Base-by-base conservation (phyloP, 2,888 invertebrate species). In the Epiperipatus broadwayi region DNA sequence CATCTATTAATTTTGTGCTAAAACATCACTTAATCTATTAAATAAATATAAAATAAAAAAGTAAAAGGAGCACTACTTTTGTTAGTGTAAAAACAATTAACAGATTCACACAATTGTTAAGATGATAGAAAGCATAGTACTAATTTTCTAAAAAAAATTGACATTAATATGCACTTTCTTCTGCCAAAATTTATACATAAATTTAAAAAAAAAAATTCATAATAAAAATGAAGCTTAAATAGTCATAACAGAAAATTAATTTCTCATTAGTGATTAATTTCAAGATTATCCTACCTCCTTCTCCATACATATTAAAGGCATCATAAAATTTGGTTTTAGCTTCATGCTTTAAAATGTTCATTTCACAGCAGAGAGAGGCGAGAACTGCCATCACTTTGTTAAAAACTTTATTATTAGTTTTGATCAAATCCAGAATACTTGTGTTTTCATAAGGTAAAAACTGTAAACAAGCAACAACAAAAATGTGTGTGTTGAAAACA, bases 371-470 rank as follows among this genome's bases (percentile, higher is more conserved):
- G 2, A 84, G 62, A 5, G 77, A 71, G 12, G 76, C 72, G 41
- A 89, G 69, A 1, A 80, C 78, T 29, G 76, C 71, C 5, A 89
- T 62, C 32, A 84, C 54, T 48, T 63, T 64, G 50, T 63, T 62
- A 31, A 85, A 67, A 35, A 75, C 63, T 53, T 75, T 77, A 53
- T 83, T 83, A 58, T 85, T 83, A 18, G 80, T 79, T 46, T 77
- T 73, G 8, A 79, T 71, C 43, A 85, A 57, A 46, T 76, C 71
- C 21, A 75, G 60, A 21, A 79, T 56, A 3, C 70, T 64, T 10
- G 73, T 63, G 46, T 70, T 67, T 58, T 83, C 80, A 46, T 59
- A 64, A 2, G 71, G 67, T 37, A 60, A 54, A 43, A 62, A 63
- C 53, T 64, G 47, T 2, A 47, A 42, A n/a, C n/a, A n/a, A n/a